Conservation (phyloP, 1,140 invertebrate genomes). For the Drosophila elegans region DNA sequence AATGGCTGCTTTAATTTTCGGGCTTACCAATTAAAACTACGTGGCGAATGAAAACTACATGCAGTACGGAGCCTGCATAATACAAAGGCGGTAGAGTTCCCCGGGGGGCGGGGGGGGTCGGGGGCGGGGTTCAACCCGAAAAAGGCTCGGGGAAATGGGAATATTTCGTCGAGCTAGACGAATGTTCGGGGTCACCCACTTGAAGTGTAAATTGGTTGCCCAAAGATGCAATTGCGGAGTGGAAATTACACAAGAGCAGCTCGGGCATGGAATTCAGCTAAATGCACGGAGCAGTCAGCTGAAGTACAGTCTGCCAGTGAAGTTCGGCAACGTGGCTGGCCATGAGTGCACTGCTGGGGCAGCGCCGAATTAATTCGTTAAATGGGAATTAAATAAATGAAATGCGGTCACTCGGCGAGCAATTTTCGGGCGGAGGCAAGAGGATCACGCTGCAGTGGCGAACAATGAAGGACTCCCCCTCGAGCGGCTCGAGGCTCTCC, state of each 20-base stretch:
- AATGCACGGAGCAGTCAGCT: constrained; percentile 27
- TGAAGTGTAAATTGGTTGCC: constrained; percentile 59
- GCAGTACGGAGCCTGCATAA: constrained; percentile 30
- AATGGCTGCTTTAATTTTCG: constrained; percentile 82
- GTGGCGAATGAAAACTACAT: constrained; percentile 82
- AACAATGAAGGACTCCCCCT: constrained; percentile 4
- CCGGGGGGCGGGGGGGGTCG: neutral
- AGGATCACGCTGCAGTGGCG: neutral
- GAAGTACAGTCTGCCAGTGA: constrained; percentile 55
- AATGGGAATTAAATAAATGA: constrained; percentile 56
- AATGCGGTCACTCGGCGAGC: constrained; percentile 34
- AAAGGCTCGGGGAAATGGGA: neutral
- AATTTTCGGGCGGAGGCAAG: constrained; percentile 11
- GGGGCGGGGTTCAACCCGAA: neutral
- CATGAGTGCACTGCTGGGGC: constrained; percentile 12
- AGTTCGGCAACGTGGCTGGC: constrained; percentile 65
- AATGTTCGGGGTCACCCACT: constrained; percentile 39
- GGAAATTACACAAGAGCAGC: constrained; percentile 24
- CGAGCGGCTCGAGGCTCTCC: neutral
- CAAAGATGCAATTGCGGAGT: constrained; percentile 53
- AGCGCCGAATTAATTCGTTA: constrained; percentile 60
- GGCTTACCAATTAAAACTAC: constrained; percentile 82
- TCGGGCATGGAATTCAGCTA: constrained; percentile 34
- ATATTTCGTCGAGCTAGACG: constrained; percentile 23
- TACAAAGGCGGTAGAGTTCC: constrained; percentile 7